phyloP scores from a whole-genome alignment of 1,140 invertebrate species.

The Neodiprion fabricii region DNA sequence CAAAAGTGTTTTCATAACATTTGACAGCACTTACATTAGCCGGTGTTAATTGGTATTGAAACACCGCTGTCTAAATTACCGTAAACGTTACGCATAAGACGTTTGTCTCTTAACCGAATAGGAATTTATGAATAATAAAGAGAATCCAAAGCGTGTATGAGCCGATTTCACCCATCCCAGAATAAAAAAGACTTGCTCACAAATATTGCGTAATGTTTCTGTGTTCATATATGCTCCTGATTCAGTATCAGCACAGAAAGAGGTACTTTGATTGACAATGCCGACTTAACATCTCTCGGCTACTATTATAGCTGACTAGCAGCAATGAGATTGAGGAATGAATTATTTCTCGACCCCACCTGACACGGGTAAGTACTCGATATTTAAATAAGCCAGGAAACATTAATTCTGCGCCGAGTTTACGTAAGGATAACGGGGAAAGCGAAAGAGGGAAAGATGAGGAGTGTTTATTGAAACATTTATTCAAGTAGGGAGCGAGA shows the following conservation, averaged over 20 bases:
- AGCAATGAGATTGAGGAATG: too few relatives aligned
- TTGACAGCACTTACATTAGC: too few relatives aligned
- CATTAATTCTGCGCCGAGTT: too few relatives aligned
- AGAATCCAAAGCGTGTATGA: neutral
- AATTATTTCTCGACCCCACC: too few relatives aligned
- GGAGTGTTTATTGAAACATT: neutral
- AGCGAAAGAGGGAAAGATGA: too few relatives aligned
- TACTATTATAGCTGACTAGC: too few relatives aligned
- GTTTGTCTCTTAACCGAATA: conserved; percentile 1
- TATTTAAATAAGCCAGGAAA: too few relatives aligned
- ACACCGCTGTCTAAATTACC: neutral
- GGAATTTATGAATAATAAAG: neutral
- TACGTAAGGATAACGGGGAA: neutral
- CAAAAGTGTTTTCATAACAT: neutral
- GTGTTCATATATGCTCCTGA: conserved; percentile 2
- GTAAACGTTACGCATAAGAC: neutral
- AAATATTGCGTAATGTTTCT: neutral
- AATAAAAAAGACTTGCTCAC: neutral
- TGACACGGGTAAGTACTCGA: too few relatives aligned
- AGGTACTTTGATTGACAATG: conserved; percentile 7
- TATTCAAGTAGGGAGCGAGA: neutral
- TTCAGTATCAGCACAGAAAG: conserved; percentile 3
- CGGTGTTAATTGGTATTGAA: too few relatives aligned
- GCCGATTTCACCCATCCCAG: too few relatives aligned
- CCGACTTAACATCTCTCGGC: neutral